Conservation (phyloP, 2,888 invertebrate species). For the Agrilus biguttatus region DNA sequence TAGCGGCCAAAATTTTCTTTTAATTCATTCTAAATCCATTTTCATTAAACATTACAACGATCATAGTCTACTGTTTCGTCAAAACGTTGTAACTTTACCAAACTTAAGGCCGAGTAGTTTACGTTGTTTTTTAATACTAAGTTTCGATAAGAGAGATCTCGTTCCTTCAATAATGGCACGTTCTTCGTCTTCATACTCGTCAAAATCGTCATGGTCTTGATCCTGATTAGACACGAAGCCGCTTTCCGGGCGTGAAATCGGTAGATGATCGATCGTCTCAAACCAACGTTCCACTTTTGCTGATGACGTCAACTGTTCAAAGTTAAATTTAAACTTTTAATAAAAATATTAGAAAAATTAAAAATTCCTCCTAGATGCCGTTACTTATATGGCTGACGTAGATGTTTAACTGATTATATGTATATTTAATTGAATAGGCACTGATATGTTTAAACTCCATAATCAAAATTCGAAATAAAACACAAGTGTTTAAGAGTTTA, state of each 20-base stretch:
- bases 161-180: slow-evolving; percentile 51
- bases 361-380: neutral
- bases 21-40: too few relatives aligned
- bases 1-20: too few relatives aligned
- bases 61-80: slow-evolving; percentile 19
- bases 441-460: too few relatives aligned
- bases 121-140: slow-evolving; percentile 55
- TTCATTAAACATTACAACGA: too few relatives aligned
- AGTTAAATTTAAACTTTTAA: neutral
- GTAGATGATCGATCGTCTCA: slow-evolving; percentile 48
- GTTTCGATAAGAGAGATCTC: slow-evolving; percentile 49
- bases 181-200: slow-evolving; percentile 37
- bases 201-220: slow-evolving; percentile 35
- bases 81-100: slow-evolving; percentile 58
- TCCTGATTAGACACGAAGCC: slow-evolving; percentile 59
- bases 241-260: slow-evolving; percentile 60
- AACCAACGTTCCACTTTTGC: slow-evolving; percentile 76
- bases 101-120: slow-evolving; percentile 53
- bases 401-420: too few relatives aligned
- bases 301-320: slow-evolving; percentile 50
- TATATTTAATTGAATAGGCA: too few relatives aligned
- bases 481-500: too few relatives aligned
- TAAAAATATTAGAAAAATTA: neutral
- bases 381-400: neutral
- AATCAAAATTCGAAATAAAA: too few relatives aligned